These are phyloP conservation scores for Corvus moneduloides DNA, from an alignment of 2,113 vertebrate species.

Conservation along the genomic window DNA sequence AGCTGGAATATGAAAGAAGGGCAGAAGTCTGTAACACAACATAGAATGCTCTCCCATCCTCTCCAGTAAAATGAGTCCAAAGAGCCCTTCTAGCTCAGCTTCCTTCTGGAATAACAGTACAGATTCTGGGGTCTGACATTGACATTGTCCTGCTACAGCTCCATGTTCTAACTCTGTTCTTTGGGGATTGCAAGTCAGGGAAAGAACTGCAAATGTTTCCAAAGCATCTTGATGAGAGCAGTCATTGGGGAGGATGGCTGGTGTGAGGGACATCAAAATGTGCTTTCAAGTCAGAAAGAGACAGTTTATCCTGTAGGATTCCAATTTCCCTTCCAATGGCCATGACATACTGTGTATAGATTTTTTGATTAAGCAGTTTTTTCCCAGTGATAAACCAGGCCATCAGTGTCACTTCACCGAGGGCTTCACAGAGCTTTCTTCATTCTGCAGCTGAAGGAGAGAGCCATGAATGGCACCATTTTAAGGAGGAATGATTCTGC, in stretches of 20 bases:
- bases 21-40: not conserved
- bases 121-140: not conserved
- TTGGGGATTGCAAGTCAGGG: not conserved
- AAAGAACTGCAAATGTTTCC: not conserved
- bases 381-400: not conserved
- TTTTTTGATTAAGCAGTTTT: not conserved
- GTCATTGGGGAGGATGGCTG: not conserved
- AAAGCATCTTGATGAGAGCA: not conserved
- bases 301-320: not conserved
- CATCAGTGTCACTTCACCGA: not conserved
- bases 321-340: not conserved
- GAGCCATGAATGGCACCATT: not conserved
- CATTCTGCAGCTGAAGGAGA: not conserved
- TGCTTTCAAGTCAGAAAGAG: not conserved
- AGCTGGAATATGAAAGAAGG: not conserved
- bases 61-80: not conserved
- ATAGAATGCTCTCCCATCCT: not conserved
- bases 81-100: not conserved
- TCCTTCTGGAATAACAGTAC: not conserved
- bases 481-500: not conserved
- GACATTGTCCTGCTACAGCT: not conserved
- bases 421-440: not conserved
- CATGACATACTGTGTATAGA: not conserved
- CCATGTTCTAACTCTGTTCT: not conserved
- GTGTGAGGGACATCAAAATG: not conserved